Conservation (phyloP, 37 sponge, comb jelly and placozoan genomes). For the Haliclona indistincta region DNA sequence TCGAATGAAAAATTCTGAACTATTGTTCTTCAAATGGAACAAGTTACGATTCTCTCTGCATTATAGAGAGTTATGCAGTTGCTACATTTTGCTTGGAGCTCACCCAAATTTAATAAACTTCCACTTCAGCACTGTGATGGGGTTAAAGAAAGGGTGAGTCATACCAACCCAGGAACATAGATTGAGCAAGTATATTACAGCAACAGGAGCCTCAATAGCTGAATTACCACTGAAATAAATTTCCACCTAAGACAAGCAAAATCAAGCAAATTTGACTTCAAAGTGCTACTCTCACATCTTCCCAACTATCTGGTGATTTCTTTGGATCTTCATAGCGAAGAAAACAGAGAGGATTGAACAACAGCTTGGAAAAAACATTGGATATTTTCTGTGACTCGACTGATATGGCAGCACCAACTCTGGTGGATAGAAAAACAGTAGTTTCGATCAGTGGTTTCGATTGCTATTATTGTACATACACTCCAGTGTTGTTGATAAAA, state of each 20-base stretch:
- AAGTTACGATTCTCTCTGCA: too few species aligned
- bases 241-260: slow-evolving; percentile 12
- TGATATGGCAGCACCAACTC: slow-evolving; percentile 66
- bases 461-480: slow-evolving; percentile 6
- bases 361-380: slow-evolving; percentile 16
- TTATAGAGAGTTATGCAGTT: too few species aligned
- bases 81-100: too few species aligned
- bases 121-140: slow-evolving; percentile 16
- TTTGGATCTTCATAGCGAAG: slow-evolving; percentile 23
- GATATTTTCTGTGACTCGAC: slow-evolving; percentile 1
- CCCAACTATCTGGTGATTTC: slow-evolving; percentile 49
- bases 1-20: too few species aligned
- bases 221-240: slow-evolving; percentile 43
- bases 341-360: slow-evolving; percentile 68
- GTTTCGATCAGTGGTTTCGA: too few species aligned
- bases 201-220: slow-evolving; percentile 36
- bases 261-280: background rate
- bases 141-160: slow-evolving; percentile 16
- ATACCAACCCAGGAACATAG: slow-evolving; percentile 27
- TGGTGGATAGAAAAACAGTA: too few species aligned
- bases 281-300: background rate
- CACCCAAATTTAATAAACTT: slow-evolving; percentile 26
- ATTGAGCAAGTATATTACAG: slow-evolving; percentile 6
- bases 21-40: too few species aligned
- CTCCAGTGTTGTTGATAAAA: slow-evolving; percentile 48